A percentile compares a stretch with the other conserved stretches of the same genome.
Evolutionary conservation across 2,113 vertebrate genomes (phyloP).

Genomic region (Anhinga anhinga): DNA sequence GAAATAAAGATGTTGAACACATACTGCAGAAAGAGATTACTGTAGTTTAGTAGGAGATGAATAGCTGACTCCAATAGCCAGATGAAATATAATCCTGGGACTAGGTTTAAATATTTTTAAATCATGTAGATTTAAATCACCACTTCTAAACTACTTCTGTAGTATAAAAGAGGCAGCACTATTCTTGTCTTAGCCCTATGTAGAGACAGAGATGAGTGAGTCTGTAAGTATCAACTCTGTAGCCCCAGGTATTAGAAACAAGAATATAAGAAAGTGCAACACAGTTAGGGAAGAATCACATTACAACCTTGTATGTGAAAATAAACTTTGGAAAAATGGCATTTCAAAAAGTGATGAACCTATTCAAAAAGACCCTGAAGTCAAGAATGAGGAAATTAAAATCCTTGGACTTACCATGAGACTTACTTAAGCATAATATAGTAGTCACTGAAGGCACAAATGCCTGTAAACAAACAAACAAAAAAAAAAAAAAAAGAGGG

Average conservation of each 20-base stretch:
- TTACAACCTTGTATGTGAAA: neutral
- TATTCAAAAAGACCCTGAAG: neutral
- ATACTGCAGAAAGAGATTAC: neutral
- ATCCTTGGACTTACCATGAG: neutral
- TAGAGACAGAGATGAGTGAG: neutral
- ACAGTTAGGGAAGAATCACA: neutral
- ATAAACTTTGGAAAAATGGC: neutral
- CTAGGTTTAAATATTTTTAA: neutral
- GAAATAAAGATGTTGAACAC: neutral
- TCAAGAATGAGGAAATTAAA: neutral
- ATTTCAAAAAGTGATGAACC: neutral
- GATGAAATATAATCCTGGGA: neutral
- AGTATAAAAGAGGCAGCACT: neutral
- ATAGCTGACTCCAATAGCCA: neutral
- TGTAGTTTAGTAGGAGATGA: neutral
- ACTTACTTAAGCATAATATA: neutral
- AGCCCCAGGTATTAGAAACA: neutral
- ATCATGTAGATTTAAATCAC: neutral
- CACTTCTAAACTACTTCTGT: neutral
- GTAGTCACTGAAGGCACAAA: neutral
- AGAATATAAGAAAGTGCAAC: neutral
- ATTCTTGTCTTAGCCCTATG: neutral
- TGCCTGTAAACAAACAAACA: neutral
- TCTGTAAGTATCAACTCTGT: neutral
- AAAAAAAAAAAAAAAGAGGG: neutral